A percentile compares a stretch with the other conserved stretches of the same genome.
Conservation (phyloP, 2,113 vertebrate genomes). For the human region DNA sequence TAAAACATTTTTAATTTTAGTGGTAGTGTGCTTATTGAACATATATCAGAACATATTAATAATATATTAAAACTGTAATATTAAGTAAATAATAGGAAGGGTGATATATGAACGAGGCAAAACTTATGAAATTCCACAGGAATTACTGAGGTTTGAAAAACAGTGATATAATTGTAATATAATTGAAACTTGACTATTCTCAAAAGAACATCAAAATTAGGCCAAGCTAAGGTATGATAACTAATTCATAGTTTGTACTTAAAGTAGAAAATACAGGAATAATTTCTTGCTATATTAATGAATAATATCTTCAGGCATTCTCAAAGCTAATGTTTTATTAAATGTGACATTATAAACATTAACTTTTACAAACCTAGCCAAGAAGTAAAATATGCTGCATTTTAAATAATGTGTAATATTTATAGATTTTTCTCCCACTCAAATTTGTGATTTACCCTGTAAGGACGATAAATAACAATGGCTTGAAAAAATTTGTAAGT, state of each 20-base stretch:
- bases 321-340: constrained; percentile 49
- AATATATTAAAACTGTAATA: not conserved
- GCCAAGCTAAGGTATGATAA: not conserved
- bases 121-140: constrained; percentile 1
- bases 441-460: constrained; percentile 20
- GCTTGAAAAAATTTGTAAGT: not conserved
- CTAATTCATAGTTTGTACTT: not conserved
- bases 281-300: constrained; percentile 17
- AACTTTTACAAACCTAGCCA: constrained; percentile 27
- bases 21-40: not conserved
- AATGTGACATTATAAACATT: constrained; percentile 40
- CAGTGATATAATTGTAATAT: not conserved
- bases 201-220: constrained; percentile 32
- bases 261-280: not conserved
- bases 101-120: not conserved
- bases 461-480: constrained; percentile 8
- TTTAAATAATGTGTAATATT: constrained; percentile 42
- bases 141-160: constrained; percentile 25
- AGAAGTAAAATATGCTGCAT: constrained; percentile 34
- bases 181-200: not conserved
- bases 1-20: not conserved
- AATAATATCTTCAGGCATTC: constrained; percentile 3
- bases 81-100: not conserved
- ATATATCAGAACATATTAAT: not conserved
- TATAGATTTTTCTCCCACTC: constrained; percentile 23